Percentiles rank a stretch among this genome's conserved stretches.
phyloP scores from a whole-genome alignment of 92 coral and sea anemone genomes.

The Meandrina meandrites region DNA sequence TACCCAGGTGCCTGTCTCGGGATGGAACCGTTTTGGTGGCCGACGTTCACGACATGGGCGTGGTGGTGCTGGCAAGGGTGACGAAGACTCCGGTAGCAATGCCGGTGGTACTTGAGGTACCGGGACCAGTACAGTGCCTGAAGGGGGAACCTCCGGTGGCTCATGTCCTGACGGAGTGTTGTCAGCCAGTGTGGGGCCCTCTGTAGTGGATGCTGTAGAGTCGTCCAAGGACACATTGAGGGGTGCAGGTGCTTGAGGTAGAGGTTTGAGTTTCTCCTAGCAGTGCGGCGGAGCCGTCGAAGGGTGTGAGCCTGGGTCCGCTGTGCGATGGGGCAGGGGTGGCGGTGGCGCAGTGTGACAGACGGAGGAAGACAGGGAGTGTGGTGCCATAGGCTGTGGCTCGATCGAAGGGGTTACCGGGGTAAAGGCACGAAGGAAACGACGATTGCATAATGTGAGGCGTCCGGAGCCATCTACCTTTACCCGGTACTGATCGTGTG shows the following conservation, averaged over 20 bases:
- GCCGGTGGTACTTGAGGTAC: conserved; percentile 11
- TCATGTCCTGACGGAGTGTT: no score
- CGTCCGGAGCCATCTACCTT: conserved; percentile 65
- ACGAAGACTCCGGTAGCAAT: conserved; percentile 18
- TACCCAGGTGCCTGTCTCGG: conserved; percentile 68
- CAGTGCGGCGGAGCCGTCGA: conserved; percentile 19
- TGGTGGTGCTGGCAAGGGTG: conserved; percentile 14
- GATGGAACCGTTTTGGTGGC: conserved; percentile 62
- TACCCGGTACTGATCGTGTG: conserved; percentile 62
- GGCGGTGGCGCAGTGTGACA: neutral
- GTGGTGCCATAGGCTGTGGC: conserved; percentile 24
- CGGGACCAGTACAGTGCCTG: conserved; percentile 16
- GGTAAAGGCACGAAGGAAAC: conserved; percentile 64
- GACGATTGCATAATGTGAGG: conserved; percentile 59
- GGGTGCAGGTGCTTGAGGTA: conserved; percentile 4
- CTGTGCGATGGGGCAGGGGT: neutral
- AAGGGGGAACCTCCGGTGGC: no score
- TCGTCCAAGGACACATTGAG: neutral
- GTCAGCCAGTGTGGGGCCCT: no score
- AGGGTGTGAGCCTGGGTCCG: conserved; percentile 4
- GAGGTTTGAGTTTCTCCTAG: conserved; percentile 30
- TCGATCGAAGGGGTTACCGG: conserved; percentile 49
- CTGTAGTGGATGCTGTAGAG: conserved; percentile 10
- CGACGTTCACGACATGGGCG: conserved; percentile 50
- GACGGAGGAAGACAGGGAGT: conserved; percentile 14